These are phyloP conservation scores for Neomonachus schauinslandi DNA, from an alignment of 2,113 vertebrate species.

Conservation along the genomic window DNA sequence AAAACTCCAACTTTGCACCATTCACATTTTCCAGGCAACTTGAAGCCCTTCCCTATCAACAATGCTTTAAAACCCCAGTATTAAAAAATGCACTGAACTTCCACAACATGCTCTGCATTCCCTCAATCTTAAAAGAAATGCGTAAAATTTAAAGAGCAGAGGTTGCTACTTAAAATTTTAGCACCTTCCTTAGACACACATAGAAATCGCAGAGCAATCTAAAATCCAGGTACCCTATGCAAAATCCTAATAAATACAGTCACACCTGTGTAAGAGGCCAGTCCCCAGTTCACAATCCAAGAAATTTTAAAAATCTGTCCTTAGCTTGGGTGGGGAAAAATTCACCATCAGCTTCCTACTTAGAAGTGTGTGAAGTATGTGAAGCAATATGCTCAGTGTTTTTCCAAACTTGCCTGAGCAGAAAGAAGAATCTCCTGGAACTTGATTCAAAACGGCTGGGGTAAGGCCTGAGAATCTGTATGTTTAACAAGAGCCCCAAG, in stretches of 20 bases:
- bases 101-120: neutral
- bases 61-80: neutral
- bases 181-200: neutral
- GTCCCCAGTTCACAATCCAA: neutral
- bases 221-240: neutral
- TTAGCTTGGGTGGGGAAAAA: neutral
- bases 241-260: neutral
- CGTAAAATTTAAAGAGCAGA: neutral
- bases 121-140: neutral
- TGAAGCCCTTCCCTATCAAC: neutral
- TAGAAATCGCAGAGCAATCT: neutral
- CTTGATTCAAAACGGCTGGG: neutral
- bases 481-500: neutral
- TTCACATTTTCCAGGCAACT: neutral
- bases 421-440: neutral
- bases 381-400: neutral
- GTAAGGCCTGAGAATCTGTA: neutral
- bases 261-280: neutral
- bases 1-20: neutral
- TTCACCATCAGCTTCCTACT: neutral
- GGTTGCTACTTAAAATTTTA: neutral
- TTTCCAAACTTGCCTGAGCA: neutral
- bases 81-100: neutral
- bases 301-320: neutral
- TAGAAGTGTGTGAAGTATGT: neutral